Conservation (phyloP, 2,797 vertebrate species). For the Linurgus olivaceus region DNA sequence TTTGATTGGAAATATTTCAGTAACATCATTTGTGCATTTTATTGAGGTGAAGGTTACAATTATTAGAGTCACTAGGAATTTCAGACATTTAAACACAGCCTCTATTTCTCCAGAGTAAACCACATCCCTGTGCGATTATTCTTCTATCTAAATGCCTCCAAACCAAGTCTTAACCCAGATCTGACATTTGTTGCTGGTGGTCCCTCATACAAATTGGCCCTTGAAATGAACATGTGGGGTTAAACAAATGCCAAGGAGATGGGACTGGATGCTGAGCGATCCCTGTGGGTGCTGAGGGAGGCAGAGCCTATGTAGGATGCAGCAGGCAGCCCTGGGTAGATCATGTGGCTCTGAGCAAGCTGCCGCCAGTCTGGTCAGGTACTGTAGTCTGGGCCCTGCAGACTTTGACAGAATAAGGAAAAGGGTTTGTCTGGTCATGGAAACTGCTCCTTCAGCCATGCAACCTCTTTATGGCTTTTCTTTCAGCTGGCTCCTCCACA, state of each 20-base stretch:
- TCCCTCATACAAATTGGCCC: conserved; percentile 23
- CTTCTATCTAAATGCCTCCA: conserved; percentile 76
- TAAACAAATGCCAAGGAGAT: background rate
- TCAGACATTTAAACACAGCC: conserved; percentile 74
- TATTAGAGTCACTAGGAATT: conserved; percentile 78
- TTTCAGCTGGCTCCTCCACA: background rate
- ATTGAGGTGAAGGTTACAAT: conserved; percentile 76
- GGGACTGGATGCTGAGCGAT: background rate
- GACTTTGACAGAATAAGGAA: conserved; percentile 4
- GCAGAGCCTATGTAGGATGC: background rate
- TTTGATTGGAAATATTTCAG: conserved; percentile 73
- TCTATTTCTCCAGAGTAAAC: conserved; percentile 73
- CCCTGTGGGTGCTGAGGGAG: background rate
- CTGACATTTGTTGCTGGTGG: conserved; percentile 70
- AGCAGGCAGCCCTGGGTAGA: background rate
- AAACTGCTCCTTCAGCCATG: background rate
- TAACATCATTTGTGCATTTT: conserved; percentile 76
- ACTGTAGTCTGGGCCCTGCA: background rate
- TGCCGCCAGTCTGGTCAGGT: background rate
- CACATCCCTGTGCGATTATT: conserved; percentile 77
- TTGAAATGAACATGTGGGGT: background rate
- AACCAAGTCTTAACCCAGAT: conserved; percentile 62
- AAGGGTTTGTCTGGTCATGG: conserved; percentile 16
- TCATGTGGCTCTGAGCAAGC: background rate
- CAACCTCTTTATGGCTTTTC: background rate